Evolutionary conservation across 64 coral and sea anemone species (phyloP), one percentile per base, ranked within the genome.

Genomic region (Stylophora pistillata): DNA sequence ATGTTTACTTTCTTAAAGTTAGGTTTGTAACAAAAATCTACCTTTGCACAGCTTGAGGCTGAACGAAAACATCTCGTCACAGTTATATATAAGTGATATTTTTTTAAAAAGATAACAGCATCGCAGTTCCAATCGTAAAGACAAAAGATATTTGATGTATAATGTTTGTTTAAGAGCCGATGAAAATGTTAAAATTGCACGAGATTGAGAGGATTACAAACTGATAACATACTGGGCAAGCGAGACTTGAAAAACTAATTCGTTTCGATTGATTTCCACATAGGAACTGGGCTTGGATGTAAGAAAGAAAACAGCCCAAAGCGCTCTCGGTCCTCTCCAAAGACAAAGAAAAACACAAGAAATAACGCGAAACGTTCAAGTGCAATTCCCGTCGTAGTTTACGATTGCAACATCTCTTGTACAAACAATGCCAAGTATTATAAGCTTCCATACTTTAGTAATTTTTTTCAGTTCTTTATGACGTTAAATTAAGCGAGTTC

Each of bases 371-470:
- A 26, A 23, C n/a, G 20, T 63, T 64, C 20, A 63, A 26, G 61
- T 69, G 32, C 62, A 84, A 28, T 59, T 69, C 28, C 31, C 31
- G 33, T 25, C 15, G 13, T n/a, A 56, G 4, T 13, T 55, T 56
- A 13, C 53, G 80, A 84, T 84, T 84, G 80, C 80, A 54, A 84
- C 80, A 84, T 69, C 34, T 68, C 62, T 84, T 53, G 69, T 68
- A 23, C 62, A 84, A 84, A 65, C 62, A 70, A 84, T 23, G 17
- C 59, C 20, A 69, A 84, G 77, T 60, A 15, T 76, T 59, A 82
- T 53, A 70, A 62, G 64, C 57, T 64, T 41, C 28, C 59, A 63
- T 56, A 47, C 37, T 47, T 47, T 15, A 58, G 77, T 57, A 25
- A 79, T 59, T 27, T 68, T 68, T 47, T 47, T 7, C 37, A 47